Evolutionary conservation across 2,113 vertebrate species (phyloP).

Genomic region (Platichthys flesus): DNA sequence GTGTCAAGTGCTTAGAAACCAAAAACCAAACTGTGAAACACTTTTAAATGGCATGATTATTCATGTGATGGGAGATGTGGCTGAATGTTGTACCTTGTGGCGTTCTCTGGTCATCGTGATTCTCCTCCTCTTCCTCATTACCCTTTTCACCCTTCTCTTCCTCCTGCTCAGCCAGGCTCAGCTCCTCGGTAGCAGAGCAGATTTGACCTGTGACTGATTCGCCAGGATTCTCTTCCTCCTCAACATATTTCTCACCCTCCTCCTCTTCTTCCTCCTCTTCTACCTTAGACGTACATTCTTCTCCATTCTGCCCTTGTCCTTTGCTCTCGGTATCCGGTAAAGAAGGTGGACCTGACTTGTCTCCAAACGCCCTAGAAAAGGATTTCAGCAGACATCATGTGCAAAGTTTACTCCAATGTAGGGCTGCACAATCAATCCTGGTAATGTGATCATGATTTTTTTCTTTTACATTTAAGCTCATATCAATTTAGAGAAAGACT

Average conservation of each 20-base stretch:
- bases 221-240: conserved; percentile 38
- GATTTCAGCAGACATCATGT: background rate
- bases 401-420: background rate
- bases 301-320: conserved; percentile 31
- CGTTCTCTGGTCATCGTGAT: conserved; percentile 76
- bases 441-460: background rate
- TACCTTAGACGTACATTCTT: conserved; percentile 36
- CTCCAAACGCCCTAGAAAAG: conserved; percentile 88
- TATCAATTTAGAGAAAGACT: background rate
- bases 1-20: background rate
- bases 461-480: background rate
- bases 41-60: background rate
- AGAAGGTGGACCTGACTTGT: conserved; percentile 89
- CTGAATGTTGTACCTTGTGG: conserved; percentile 85
- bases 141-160: conserved; percentile 38
- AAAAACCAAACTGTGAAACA: background rate
- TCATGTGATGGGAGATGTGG: background rate
- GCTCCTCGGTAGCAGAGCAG: conserved; percentile 61
- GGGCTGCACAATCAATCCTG: background rate
- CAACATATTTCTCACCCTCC: conserved; percentile 30
- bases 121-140: conserved; percentile 52
- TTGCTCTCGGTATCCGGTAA: conserved; percentile 76
- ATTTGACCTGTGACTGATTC: conserved; percentile 37
- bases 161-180: conserved; percentile 62
- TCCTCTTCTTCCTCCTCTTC: conserved; percentile 48